Evolutionary conservation across 2,888 invertebrate species (phyloP).

Genomic region (Caenorhabditis drosophilae): DNA sequence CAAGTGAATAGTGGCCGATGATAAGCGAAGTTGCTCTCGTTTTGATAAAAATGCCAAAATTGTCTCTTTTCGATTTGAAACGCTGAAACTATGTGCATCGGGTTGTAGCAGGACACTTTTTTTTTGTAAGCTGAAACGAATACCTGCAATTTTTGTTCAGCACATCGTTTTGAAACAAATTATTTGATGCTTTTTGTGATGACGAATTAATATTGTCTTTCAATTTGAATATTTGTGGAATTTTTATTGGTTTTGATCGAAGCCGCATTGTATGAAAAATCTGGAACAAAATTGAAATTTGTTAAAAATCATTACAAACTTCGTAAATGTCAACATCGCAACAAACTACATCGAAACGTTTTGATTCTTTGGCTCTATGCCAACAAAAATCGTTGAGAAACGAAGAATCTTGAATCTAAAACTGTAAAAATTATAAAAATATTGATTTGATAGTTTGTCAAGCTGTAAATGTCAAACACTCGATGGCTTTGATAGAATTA

Average conservation of each 20-base stretch:
- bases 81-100: not conserved
- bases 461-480: too few relatives aligned
- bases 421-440: too few relatives aligned
- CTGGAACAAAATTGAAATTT: not conserved
- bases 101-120: too few relatives aligned
- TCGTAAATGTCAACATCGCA: too few relatives aligned
- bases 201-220: not conserved
- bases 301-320: not conserved
- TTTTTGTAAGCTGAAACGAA: too few relatives aligned
- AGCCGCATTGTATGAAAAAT: constrained; percentile 9
- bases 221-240: constrained; percentile 5
- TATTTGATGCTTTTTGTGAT: not conserved
- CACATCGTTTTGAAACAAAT: not conserved
- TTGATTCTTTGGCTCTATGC: not conserved
- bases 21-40: constrained; percentile 1
- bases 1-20: constrained; percentile 15
- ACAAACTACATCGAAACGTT: too few relatives aligned
- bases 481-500: too few relatives aligned
- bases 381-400: not conserved
- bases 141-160: not conserved
- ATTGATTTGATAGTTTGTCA: too few relatives aligned
- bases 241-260: constrained; percentile 8
- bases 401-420: not conserved
- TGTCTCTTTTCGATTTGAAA: not conserved
- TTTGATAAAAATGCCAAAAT: not conserved